Conservation (phyloP, 1,140 invertebrate species). For the Venturia canescens region DNA sequence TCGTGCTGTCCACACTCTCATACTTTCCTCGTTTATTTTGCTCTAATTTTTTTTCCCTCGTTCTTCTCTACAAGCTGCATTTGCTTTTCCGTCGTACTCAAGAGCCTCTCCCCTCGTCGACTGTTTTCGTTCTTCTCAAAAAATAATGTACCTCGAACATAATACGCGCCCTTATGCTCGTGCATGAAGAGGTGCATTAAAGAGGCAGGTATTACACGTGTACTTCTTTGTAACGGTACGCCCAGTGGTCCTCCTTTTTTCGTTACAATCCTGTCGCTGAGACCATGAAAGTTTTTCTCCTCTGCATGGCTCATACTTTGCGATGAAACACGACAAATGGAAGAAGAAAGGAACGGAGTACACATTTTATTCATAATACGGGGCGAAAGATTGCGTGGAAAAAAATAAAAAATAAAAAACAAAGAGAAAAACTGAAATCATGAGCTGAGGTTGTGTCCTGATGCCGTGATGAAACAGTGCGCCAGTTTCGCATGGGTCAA, state of each 20-base stretch:
- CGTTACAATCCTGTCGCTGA: neutral
- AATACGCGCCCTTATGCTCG: conserved; percentile 28
- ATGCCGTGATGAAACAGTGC: neutral
- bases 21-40: neutral
- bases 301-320: neutral
- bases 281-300: neutral
- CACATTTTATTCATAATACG: neutral
- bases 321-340: neutral
- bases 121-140: conserved; percentile 14
- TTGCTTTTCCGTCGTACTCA: neutral
- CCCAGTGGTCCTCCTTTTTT: conserved; percentile 12
- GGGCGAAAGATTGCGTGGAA: neutral
- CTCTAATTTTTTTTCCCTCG: conserved; percentile 8
- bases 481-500: neutral
- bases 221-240: neutral
- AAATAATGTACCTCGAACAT: conserved; percentile 34
- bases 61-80: neutral
- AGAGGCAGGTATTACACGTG: conserved; percentile 35
- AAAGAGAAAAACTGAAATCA: neutral
- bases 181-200: conserved; percentile 38
- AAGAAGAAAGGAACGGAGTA: neutral
- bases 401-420: neutral
- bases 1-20: too few relatives aligned
- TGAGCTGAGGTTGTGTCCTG: neutral
- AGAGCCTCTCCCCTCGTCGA: neutral